Evolutionary conservation across 2,888 invertebrate genomes (phyloP), one percentile per base, ranked within the genome.

Genomic region (Thera britannica): DNA sequence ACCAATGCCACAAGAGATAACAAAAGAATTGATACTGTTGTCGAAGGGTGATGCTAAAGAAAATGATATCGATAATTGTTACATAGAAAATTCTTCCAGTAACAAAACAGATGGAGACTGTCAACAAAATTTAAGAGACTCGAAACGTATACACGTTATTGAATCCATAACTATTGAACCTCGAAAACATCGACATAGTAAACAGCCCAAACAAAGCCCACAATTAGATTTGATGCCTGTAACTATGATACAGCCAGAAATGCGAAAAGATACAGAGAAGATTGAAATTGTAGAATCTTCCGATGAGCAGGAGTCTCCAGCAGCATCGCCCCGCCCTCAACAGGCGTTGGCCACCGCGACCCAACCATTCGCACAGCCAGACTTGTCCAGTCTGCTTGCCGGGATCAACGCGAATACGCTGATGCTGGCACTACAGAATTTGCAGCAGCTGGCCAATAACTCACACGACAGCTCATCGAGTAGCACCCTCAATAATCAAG

Each of bases 371-470:
- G 70, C 82, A 7, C 82, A 83, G 72, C 34, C 90, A 34, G 88
- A 93, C 78, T 72, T 93, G 9, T 78, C 89, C 7, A 87, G 83
- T 76, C 75, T 94, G 65, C 76, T 94, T 48, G 79, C 89, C 56
- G 88, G 89, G 36, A 91, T 94, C 65, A 92, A 94, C 72, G 88
- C 94, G 34, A 88, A 90, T 70, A 88, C 89, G 46, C 78, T 94
- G 38, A 70, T 92, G 58, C 73, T 92, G 72, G 94, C 94, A 56
- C 81, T 94, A 36, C 90, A 92, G 83, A 93, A 91, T 78, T 84
- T 94, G 70, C 90, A 93, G 75, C 86, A 93, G 70, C 67, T 93
- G 9, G 72, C 85, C 41, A 83, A 89, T 68, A 85, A 75, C 48
- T 62, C 80, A 12, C 51, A 67, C 3, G 74, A 74, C 61, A 71